Percentiles rank a stretch among this genome's conserved stretches.
Conservation (phyloP, 2,113 vertebrate genomes). For the Cheirogaleus medius region DNA sequence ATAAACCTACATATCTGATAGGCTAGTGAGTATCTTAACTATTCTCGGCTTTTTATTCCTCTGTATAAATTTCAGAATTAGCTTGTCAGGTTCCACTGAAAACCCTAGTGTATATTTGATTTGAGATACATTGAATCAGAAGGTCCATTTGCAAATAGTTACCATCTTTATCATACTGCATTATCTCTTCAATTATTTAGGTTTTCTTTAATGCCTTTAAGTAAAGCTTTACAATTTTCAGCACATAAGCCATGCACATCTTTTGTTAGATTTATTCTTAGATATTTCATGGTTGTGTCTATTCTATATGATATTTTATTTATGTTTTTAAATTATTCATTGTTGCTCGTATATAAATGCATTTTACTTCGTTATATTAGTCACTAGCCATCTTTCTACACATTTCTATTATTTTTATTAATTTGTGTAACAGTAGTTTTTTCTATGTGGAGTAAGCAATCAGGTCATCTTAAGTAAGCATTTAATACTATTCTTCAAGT, state of each 20-base stretch:
- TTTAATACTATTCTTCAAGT: not conserved
- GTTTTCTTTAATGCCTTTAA: not conserved
- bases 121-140: not conserved
- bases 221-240: not conserved
- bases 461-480: not conserved
- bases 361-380: not conserved
- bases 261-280: constrained; percentile 6
- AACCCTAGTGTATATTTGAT: no score
- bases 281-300: not conserved
- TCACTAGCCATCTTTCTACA: not conserved
- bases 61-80: not conserved
- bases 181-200: not conserved
- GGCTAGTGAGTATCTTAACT: not conserved
- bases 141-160: not conserved
- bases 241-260: not conserved
- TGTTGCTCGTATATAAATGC: not conserved
- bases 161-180: not conserved
- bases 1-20: not conserved
- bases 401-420: not conserved
- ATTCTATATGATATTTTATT: not conserved
- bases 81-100: not conserved
- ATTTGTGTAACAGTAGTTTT: not conserved
- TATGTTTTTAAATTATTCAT: not conserved
- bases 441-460: not conserved
- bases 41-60: not conserved